Evolutionary conservation across 1,140 invertebrate species (phyloP), one percentile per base, ranked within the genome.

Genomic region (Sarcophaga peregrina): DNA sequence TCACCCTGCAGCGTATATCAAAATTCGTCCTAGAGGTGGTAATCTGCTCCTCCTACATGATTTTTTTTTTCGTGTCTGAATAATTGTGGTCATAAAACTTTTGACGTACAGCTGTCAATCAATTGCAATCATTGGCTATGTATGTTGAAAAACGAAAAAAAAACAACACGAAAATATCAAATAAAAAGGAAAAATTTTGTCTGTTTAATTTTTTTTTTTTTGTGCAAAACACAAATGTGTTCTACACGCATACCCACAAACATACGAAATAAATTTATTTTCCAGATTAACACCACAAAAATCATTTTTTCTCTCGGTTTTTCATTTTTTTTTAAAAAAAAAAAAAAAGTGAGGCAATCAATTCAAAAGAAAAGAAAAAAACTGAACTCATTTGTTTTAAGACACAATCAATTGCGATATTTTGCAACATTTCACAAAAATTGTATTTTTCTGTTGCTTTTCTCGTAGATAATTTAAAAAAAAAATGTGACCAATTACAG

Each of bases 21-120:
- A 15, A n/a, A 58, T 58, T 58, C 54, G 54, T 58, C 13, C n/a
- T 58, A 58, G 13, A 58, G 54, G 54, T n/a, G 7, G 54, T 15
- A 13, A 58, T 37, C 25, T 37, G 25, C 25, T 37, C 25, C 25
- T 37, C 25, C 25, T 37, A 37, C 25, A 37, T 37, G 25, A 37
- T 37, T 37, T 37, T 37, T 37, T 37, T 37, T 37, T 37, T 4
- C 4, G 1, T 37, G 1, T 37, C 25, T 37, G 25, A 58, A 58
- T 58, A 58, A 58, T 58, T 58, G 54, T 58, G 54, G 54, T n/a
- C 54, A 58, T 58, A 58, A 68, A 68, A 68, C 9, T 68, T 68
- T 8, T 68, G 17, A 68, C 62, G n/a, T 25, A 68, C 62, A 68
- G 62, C 62, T 68, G 62, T 68, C 62, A 68, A 68, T 68, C 62